phyloP scores from a whole-genome alignment of 1,140 invertebrate genomes.

The Apis dorsata region DNA sequence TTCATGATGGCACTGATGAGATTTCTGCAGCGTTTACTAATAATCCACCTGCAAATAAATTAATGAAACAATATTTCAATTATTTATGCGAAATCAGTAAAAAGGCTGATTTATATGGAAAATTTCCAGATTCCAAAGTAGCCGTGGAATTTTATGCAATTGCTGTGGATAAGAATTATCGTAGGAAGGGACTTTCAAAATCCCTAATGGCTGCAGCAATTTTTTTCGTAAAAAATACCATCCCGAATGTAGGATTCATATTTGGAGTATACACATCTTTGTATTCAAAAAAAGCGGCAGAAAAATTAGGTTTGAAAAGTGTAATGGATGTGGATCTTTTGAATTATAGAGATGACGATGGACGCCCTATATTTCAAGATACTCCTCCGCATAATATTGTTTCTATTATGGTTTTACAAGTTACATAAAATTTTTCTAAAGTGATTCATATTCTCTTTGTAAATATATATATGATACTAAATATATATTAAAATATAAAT shows the following conservation, averaged over 20 bases:
- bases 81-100: slow-evolving; percentile 9
- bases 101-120: not conserved
- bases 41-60: slow-evolving; percentile 10
- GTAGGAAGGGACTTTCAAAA: slow-evolving; percentile 48
- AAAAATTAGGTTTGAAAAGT: slow-evolving; percentile 48
- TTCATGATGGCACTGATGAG: not conserved
- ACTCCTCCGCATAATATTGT: slow-evolving; percentile 48
- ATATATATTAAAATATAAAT: too few relatives aligned
- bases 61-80: slow-evolving; percentile 33
- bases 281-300: slow-evolving; percentile 55
- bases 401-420: slow-evolving; percentile 46
- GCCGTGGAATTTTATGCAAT: slow-evolving; percentile 63
- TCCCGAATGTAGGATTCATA: slow-evolving; percentile 44
- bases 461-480: too few relatives aligned
- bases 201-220: slow-evolving; percentile 42
- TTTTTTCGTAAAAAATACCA: not conserved
- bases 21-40: slow-evolving; percentile 1
- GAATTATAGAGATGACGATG: slow-evolving; percentile 37
- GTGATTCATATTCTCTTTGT: too few relatives aligned
- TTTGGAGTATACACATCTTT: slow-evolving; percentile 64
- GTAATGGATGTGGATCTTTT: slow-evolving; percentile 55
- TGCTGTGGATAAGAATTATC: slow-evolving; percentile 51
- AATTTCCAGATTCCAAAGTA: not conserved
- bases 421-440: not conserved
- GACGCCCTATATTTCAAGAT: slow-evolving; percentile 37